These are phyloP conservation scores for Lymantria dispar DNA, from an alignment of 2,888 invertebrate genomes.

Conservation along the genomic window DNA sequence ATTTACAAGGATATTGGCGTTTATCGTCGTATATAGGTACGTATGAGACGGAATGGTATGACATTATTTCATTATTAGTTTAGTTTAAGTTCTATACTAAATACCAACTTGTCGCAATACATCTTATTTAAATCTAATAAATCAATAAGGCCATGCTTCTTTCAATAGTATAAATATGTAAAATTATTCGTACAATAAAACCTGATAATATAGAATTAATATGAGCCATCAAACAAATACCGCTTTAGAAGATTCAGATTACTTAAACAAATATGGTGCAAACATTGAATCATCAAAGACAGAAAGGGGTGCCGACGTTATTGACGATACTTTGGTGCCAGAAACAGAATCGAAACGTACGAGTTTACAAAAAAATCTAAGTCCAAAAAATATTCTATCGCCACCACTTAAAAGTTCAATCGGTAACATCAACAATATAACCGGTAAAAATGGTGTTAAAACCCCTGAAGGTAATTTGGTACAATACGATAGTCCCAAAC, in stretches of 20 bases:
- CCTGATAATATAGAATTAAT: constrained; percentile 4
- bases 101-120: background rate
- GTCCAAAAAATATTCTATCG: background rate
- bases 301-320: background rate
- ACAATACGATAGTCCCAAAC: constrained; percentile 9
- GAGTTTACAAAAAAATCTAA: background rate
- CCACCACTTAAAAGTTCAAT: constrained; percentile 1
- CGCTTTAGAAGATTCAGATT: background rate
- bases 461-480: background rate
- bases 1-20: too few species aligned
- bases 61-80: too few species aligned
- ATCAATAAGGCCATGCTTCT: constrained; percentile 55
- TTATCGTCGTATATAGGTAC: too few species aligned
- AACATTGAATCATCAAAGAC: background rate
- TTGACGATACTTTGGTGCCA: constrained; percentile 1
- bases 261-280: constrained; percentile 7
- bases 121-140: constrained; percentile 12
- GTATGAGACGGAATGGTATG: too few species aligned
- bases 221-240: background rate
- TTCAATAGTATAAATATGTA: constrained; percentile 35
- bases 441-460: background rate
- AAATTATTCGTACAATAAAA: constrained; percentile 34
- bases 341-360: background rate
- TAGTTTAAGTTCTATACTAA: background rate
- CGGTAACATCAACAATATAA: background rate